These are phyloP conservation scores for Osmerus eperlanus DNA, from an alignment of 2,113 vertebrate species.

Conservation along the genomic window DNA sequence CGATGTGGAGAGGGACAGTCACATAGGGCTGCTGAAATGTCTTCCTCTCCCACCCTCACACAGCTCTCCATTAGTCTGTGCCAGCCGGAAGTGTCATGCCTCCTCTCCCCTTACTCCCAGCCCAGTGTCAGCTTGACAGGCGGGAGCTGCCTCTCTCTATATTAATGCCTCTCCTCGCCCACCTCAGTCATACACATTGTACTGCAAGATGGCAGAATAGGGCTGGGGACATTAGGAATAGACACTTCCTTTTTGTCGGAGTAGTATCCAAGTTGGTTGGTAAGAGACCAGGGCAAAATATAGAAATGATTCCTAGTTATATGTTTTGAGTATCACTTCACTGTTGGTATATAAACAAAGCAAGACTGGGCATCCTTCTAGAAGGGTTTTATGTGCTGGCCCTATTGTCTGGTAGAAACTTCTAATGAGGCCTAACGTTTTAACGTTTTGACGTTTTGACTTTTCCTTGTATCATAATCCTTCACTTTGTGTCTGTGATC, in stretches of 20 bases:
- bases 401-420: background rate
- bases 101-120: background rate
- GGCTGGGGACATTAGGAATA: no score
- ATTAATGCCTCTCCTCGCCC: conserved; percentile 12
- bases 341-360: no score
- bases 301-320: no score
- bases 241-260: no score
- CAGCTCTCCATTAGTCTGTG: conserved; percentile 14
- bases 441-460: conserved; percentile 12
- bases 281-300: no score
- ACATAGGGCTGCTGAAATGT: background rate
- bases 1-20: background rate
- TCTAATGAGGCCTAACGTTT: conserved; percentile 13
- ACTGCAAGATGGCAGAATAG: no score
- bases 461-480: conserved; percentile 8
- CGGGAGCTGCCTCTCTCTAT: conserved; percentile 10
- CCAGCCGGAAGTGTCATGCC: background rate
- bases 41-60: background rate
- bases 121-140: conserved; percentile 9
- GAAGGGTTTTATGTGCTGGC: no score
- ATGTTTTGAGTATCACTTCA: no score
- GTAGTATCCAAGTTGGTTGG: no score
- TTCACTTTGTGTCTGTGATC: conserved; percentile 13
- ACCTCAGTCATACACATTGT: background rate
- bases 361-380: no score